Base-by-base conservation (phyloP, 2,113 vertebrate species). In the Lates calcarifer region DNA sequence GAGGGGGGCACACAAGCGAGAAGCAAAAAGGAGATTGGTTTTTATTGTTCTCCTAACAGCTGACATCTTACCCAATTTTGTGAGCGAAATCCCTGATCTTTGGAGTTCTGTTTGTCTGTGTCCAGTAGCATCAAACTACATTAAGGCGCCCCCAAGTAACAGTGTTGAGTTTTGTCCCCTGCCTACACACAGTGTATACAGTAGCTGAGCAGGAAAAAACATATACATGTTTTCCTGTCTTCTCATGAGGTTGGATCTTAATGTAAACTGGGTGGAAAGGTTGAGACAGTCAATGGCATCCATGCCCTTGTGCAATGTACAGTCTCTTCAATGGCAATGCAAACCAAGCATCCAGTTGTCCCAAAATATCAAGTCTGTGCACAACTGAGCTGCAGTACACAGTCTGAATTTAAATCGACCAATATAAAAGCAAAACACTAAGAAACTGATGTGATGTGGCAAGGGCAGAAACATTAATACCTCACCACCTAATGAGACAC, bases 31-130 rank as follows among this genome's bases (percentile, higher is more conserved):
- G 74, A 83, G 77, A 84, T 76, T 90, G 77, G 7, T 90, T 91
- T 84, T 85, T 74, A 90, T 90, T 58, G 78, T 85, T 83, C 81
- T 61, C 29, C 53, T 73, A 81, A 90, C 20, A 88, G 45, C 66
- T 64, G 55, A 77, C 45, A 77, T 75, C 74, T 71, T 15, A 15
- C 49, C 79, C 74, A 81, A 69, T 88, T 90, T 71, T 85, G 33
- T 29, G 58, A 66, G 81, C 75, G 76, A 88, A 89, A 84, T 87
- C 76, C 14, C 58, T 51, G 77, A 65, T 87, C 60, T 74, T 77
- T 69, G 26, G 31, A 63, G 49, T 62, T 73, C 45, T 49, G 49
- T 70, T 76, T 82, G 55, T n/a, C 39, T 28, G 55, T 61, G 70
- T 72, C 80, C 47, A 49, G 51, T 80, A 33, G 45, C 24, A 69